phyloP scores from a whole-genome alignment of 2,113 vertebrate species.

The Pluvianellus socialis region DNA sequence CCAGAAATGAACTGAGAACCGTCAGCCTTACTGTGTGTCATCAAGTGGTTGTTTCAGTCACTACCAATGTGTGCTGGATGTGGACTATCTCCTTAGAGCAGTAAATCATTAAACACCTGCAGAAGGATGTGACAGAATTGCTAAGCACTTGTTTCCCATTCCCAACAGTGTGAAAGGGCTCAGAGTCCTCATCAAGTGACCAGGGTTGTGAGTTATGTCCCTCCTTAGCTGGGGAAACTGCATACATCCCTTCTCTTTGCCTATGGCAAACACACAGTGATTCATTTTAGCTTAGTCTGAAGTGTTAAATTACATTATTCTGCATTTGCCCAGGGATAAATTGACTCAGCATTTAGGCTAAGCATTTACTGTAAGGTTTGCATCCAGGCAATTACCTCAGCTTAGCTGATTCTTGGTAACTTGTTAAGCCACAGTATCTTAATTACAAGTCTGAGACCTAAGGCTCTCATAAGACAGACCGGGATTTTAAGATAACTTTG shows the following conservation, averaged over 20 bases:
- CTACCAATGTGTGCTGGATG: neutral
- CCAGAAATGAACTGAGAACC: neutral
- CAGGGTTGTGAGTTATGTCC: neutral
- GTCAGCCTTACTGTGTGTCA: neutral
- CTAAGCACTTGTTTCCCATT: neutral
- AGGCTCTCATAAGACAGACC: conserved; percentile 7
- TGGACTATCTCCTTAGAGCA: neutral
- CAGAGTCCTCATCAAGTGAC: neutral
- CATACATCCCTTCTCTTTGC: neutral
- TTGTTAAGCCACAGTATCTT: conserved; percentile 45
- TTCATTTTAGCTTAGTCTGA: conserved; percentile 29
- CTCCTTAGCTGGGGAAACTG: neutral
- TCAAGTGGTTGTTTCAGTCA: neutral
- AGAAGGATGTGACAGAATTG: neutral
- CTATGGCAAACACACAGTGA: neutral
- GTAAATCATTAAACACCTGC: neutral
- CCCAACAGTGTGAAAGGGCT: neutral
- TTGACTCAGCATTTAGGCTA: conserved; percentile 64
- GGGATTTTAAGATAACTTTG: conserved; percentile 40
- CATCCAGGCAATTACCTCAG: conserved; percentile 66
- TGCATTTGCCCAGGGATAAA: conserved; percentile 35
- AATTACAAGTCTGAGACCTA: conserved; percentile 46
- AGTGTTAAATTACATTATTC: conserved; percentile 45
- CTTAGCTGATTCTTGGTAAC: conserved; percentile 29
- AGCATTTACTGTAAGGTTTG: conserved; percentile 34